phyloP scores from a whole-genome alignment of 2,888 invertebrate species.

The Eilema caniola region DNA sequence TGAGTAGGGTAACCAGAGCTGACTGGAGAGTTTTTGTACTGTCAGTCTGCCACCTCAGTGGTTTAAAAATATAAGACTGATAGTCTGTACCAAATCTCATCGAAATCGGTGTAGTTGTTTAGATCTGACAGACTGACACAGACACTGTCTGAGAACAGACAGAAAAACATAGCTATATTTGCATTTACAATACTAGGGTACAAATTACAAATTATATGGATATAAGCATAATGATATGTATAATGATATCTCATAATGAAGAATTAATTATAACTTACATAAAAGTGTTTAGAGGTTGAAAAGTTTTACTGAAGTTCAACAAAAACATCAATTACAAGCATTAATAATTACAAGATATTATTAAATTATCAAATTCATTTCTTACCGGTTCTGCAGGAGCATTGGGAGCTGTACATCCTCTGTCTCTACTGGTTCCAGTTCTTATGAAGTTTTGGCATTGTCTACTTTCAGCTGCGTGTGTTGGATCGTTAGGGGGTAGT shows the following conservation, averaged over 20 bases:
- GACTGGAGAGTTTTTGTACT: no score
- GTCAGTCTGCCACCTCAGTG: no score
- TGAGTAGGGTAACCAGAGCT: no score
- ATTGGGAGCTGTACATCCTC: constrained; percentile 88
- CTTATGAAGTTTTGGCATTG: constrained; percentile 92
- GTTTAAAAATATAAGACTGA: no score
- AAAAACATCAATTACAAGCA: background rate
- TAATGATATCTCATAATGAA: no score
- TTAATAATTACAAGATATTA: background rate
- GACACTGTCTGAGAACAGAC: no score
- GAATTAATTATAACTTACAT: no score
- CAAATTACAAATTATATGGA: no score
- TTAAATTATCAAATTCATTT: background rate
- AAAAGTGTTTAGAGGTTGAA: no score
- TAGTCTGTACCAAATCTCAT: no score
- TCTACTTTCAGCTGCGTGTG: constrained; percentile 83
- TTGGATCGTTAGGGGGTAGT: constrained; percentile 72
- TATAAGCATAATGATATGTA: no score
- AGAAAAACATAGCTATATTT: background rate
- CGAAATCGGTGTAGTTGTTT: background rate
- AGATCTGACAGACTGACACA: no score
- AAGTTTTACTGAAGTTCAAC: background rate
- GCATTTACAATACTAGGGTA: background rate
- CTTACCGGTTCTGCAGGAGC: constrained; percentile 91
- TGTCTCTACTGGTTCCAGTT: constrained; percentile 89